Evolutionary conservation across 2,797 vertebrate genomes (phyloP).

Genomic region (Neopelma chrysocephalum): DNA sequence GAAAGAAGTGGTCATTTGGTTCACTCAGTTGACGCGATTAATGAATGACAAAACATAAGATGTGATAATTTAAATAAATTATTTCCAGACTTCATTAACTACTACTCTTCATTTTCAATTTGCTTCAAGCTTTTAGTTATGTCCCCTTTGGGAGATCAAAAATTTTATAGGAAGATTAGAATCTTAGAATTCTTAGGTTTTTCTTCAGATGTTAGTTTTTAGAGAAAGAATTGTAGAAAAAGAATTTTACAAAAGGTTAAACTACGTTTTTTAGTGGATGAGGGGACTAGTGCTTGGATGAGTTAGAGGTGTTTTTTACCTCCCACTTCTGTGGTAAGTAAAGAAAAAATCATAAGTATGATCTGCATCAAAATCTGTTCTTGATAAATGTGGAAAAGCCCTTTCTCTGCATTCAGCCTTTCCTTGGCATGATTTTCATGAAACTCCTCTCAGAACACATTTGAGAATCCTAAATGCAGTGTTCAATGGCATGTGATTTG

Average conservation of each 20-base stretch:
- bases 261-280: background rate
- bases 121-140: constrained; percentile 11
- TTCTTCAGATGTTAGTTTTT: background rate
- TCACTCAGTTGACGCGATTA: background rate
- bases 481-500: background rate
- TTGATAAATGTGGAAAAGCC: background rate
- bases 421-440: background rate
- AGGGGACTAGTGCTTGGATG: accelerated
- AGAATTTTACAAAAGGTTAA: background rate
- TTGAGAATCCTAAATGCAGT: background rate
- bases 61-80: constrained; percentile 1
- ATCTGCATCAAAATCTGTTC: background rate
- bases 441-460: background rate
- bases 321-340: background rate
- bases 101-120: background rate
- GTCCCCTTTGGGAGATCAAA: background rate
- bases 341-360: background rate
- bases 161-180: background rate
- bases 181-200: background rate
- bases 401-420: background rate
- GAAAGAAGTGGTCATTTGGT: background rate
- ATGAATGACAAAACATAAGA: background rate
- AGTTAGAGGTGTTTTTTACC: background rate
- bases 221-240: background rate
- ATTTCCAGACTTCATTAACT: constrained; percentile 31